These are phyloP conservation scores for Reticulitermes speratus DNA, from an alignment of 1,140 invertebrate genomes.

Conservation along the genomic window DNA sequence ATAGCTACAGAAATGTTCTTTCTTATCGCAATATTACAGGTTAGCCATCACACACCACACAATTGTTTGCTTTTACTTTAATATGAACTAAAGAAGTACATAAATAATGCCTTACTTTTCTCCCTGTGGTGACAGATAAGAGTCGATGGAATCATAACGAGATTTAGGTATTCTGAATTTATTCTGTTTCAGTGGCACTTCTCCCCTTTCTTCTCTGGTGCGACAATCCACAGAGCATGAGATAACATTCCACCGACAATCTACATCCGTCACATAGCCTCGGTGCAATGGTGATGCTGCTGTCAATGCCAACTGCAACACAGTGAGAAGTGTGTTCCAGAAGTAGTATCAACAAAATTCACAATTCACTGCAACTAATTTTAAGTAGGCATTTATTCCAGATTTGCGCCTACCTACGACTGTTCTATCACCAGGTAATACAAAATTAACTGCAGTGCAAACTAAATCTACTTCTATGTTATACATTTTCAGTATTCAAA, in stretches of 20 bases:
- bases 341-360: too few species aligned
- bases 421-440: too few species aligned
- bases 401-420: too few species aligned
- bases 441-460: too few species aligned
- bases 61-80: too few species aligned
- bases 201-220: conserved; percentile 88
- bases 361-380: too few species aligned
- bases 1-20: too few species aligned
- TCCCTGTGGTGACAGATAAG: conserved; percentile 87
- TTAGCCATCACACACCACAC: too few species aligned
- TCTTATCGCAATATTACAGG: too few species aligned
- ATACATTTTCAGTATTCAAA: too few species aligned
- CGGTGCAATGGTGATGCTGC: conserved; percentile 94
- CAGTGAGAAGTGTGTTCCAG: not conserved
- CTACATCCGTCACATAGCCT: conserved; percentile 90
- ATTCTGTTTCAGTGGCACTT: conserved; percentile 69
- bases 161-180: conserved; percentile 93
- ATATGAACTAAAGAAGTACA: not conserved
- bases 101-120: conserved; percentile 56
- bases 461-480: too few species aligned
- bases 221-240: conserved; percentile 94
- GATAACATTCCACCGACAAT: conserved; percentile 97
- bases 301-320: conserved; percentile 82
- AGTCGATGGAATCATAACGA: conserved; percentile 96
- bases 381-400: too few species aligned